phyloP scores from a whole-genome alignment of 2,888 invertebrate genomes.

The Rhamnusium bicolor region DNA sequence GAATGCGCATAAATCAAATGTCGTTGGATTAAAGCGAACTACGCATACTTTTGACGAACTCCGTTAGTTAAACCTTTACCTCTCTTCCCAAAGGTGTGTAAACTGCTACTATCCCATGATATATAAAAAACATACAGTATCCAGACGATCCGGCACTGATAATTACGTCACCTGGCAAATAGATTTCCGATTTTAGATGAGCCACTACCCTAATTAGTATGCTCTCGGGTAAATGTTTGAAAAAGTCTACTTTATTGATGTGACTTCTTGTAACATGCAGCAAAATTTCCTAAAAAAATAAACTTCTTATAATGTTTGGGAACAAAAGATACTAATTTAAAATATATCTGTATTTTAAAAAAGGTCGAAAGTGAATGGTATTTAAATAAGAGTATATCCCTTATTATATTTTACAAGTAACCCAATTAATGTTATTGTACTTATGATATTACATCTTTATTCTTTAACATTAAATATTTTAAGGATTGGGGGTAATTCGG shows the following conservation, averaged over 20 bases:
- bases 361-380: too few relatives aligned
- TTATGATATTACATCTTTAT: too few relatives aligned
- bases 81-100: conserved; percentile 69
- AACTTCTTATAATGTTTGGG: background rate
- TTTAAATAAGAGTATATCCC: too few relatives aligned
- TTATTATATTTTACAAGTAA: too few relatives aligned
- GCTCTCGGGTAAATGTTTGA: conserved; percentile 56
- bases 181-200: conserved; percentile 61
- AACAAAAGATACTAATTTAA: too few relatives aligned
- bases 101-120: conserved; percentile 70
- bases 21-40: too few relatives aligned
- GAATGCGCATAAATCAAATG: too few relatives aligned
- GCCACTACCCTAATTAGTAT: conserved; percentile 19
- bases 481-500: too few relatives aligned
- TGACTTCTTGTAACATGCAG: conserved; percentile 65
- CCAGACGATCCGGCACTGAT: conserved; percentile 66
- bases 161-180: conserved; percentile 68
- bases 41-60: too few relatives aligned
- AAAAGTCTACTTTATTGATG: conserved; percentile 66
- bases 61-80: conserved; percentile 33
- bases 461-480: too few relatives aligned
- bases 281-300: conserved; percentile 63
- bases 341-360: too few relatives aligned
- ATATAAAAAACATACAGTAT: conserved; percentile 68
- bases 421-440: too few relatives aligned